Evolutionary conservation across 2,113 vertebrate genomes (phyloP).

Genomic region (Rhynchomys soricoides): DNA sequence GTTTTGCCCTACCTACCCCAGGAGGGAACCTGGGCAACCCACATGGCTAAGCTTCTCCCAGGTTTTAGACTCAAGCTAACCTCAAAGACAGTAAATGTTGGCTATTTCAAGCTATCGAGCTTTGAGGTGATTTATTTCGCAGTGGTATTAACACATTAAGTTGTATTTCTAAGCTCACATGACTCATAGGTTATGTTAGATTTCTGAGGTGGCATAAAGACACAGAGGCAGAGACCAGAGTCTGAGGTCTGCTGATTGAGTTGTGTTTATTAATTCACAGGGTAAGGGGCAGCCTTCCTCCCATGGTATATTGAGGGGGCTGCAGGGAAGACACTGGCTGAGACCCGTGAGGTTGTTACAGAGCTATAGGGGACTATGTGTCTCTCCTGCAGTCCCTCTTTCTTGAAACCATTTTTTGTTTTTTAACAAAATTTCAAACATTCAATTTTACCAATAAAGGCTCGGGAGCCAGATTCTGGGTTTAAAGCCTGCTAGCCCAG

Average conservation of each 20-base stretch:
- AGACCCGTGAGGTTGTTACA: not conserved
- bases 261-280: not conserved
- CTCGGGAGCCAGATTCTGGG: no score
- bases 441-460: no score
- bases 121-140: not conserved
- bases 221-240: not conserved
- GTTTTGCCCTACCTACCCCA: not conserved
- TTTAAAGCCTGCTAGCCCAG: no score
- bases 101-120: not conserved
- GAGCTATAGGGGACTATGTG: not conserved
- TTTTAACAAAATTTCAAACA: no score
- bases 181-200: not conserved
- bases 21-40: not conserved
- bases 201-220: not conserved
- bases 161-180: not conserved
- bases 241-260: not conserved
- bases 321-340: no score
- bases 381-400: not conserved
- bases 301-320: not conserved
- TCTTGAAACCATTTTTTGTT: not conserved
- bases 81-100: not conserved
- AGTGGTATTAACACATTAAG: not conserved
- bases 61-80: not conserved
- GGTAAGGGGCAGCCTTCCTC: not conserved
- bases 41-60: not conserved